phyloP scores from a whole-genome alignment of 1,140 invertebrate species.

The Phortica variegata region DNA sequence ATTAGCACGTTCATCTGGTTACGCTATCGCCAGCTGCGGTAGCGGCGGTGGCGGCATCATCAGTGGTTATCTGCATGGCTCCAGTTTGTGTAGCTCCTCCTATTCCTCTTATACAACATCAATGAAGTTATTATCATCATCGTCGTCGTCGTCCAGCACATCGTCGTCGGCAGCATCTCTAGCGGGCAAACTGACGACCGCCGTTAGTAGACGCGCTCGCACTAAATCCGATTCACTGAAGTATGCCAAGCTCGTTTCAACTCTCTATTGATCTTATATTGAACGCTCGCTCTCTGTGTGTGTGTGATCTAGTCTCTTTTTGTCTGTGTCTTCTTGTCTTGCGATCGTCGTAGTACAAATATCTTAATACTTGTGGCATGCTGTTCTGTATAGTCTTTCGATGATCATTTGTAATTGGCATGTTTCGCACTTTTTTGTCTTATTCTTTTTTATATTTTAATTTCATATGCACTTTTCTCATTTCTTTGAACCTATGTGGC shows the following conservation, averaged over 20 bases:
- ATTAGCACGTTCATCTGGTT: constrained; percentile 29
- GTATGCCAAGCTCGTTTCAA: constrained; percentile 30
- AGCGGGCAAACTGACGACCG: constrained; percentile 29
- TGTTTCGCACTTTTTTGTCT: too few species aligned
- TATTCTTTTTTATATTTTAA: too few species aligned
- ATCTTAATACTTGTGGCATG: too few species aligned
- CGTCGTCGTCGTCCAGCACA: constrained; percentile 26
- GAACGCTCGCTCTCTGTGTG: too few species aligned
- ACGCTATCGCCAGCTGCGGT: constrained; percentile 9
- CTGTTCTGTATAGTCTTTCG: too few species aligned
- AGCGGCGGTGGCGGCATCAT: constrained; percentile 32
- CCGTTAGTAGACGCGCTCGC: constrained; percentile 40
- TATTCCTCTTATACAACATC: constrained; percentile 40
- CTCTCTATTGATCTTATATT: too few species aligned
- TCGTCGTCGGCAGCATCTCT: constrained; percentile 30
- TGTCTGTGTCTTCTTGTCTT: too few species aligned
- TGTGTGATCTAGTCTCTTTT: too few species aligned
- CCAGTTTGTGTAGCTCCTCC: constrained; percentile 23
- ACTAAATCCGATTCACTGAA: constrained; percentile 51
- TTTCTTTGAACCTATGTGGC: too few species aligned
- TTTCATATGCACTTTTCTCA: too few species aligned
- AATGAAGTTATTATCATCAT: constrained; percentile 43
- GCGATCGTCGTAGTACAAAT: too few species aligned
- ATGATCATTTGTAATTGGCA: too few species aligned
- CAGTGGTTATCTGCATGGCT: constrained; percentile 41